These are phyloP conservation scores for Prietella phreatophila DNA, from an alignment of 2,113 vertebrate genomes.

Conservation along the genomic window DNA sequence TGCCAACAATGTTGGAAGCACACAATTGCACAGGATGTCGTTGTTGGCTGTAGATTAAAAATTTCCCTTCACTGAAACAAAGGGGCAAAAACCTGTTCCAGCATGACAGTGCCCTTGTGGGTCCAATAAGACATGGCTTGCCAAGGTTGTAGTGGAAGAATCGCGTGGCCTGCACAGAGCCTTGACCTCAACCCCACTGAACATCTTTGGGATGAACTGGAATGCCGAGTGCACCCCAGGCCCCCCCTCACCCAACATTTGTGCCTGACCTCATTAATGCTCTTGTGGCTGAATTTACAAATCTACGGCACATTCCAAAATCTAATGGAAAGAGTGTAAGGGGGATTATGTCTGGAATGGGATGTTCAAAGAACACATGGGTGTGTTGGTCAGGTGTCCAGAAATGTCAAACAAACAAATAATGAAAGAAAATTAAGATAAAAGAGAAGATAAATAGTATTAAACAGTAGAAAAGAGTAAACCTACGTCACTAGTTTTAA, in stretches of 20 bases:
- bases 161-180: not conserved
- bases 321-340: not conserved
- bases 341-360: not conserved
- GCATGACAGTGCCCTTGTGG: not conserved
- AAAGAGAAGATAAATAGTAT: not conserved
- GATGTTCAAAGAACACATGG: not conserved
- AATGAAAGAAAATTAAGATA: too few relatives aligned
- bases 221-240: not conserved
- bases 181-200: not conserved
- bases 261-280: not conserved
- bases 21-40: not conserved
- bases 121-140: not conserved
- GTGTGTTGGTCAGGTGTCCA: not conserved
- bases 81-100: not conserved
- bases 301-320: not conserved
- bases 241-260: not conserved
- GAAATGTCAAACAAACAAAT: not conserved
- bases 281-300: not conserved
- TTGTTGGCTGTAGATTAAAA: not conserved
- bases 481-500: too few relatives aligned
- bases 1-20: not conserved
- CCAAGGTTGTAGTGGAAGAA: not conserved
- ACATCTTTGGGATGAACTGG: not conserved
- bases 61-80: not conserved
- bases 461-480: not conserved